Conservation (phyloP, 2,888 invertebrate genomes). For the Drosophila algonquin region DNA sequence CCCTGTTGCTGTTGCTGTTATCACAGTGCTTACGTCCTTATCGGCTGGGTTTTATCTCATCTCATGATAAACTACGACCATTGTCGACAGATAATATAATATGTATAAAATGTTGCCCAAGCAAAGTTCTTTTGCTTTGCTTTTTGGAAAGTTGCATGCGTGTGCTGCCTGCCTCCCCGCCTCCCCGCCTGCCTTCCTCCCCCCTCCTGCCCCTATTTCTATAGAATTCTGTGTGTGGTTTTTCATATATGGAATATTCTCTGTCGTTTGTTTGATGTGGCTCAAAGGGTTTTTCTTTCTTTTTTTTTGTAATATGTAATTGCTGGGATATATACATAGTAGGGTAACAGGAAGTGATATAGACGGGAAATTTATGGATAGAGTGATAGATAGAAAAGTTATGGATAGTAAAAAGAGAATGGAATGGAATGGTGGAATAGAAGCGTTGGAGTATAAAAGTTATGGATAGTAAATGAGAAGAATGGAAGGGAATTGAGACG, state of each 20-base stretch:
- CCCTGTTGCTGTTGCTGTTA: conserved; percentile 55
- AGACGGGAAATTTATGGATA: not conserved
- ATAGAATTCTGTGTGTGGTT: conserved; percentile 15
- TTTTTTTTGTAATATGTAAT: conserved; percentile 6
- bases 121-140: conserved; percentile 41
- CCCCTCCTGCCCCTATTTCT: conserved; percentile 1
- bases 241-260: conserved; percentile 21
- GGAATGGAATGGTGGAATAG: not conserved
- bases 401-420: not conserved
- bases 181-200: not conserved
- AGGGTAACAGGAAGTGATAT: not conserved
- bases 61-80: conserved; percentile 67
- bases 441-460: not conserved
- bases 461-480: not conserved
- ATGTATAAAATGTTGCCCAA: conserved; percentile 54
- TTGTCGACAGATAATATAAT: conserved; percentile 68
- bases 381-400: not conserved
- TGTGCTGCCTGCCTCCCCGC: not conserved
- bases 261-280: conserved; percentile 19
- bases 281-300: conserved; percentile 32
- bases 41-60: conserved; percentile 68
- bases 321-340: conserved; percentile 2
- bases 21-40: conserved; percentile 73
- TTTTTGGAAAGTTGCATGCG: conserved; percentile 40
- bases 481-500: not conserved